Base-by-base conservation (phyloP, 2,888 invertebrate genomes). In the Drosophila eohydei region DNA sequence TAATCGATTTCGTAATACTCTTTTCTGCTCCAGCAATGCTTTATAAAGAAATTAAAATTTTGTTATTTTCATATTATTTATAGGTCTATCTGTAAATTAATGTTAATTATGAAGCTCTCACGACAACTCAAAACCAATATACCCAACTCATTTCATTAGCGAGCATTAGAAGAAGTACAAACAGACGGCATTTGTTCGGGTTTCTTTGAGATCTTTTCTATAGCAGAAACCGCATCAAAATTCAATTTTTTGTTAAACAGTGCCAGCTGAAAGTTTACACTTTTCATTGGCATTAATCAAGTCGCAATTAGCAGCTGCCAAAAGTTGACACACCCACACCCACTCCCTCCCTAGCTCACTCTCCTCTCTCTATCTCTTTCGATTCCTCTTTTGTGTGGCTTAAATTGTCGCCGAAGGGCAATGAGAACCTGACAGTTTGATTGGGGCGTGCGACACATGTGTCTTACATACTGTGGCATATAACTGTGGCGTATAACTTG, bases 221-320 rank as follows among this genome's bases (percentile, higher is more conserved):
- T 16, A 36, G 6, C 51, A 36, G 38, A 26, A 26, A 36, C 36
- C 52, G 36, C 21, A 36, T 28, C 21, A 11, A 32, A 43, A 38
- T 38, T 54, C 28, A 41, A 14, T 30, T 28, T 4, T 43, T 30
- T 38, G 28, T 30, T 21, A 21, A 43, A 56, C 55, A 43, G 41
- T 56, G 41, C 32, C 32, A 41, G 43, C 32, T 8, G 21, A 41
- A 41, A 56, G 43, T 56, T 56, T 56, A 56, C 32, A 28, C 38
- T 52, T 34, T 16, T 52, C 48, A 66, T 67, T 67, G 61, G 65
- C 63, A 32, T 64, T 78, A 56, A 56, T 56, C 56, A 56, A 56
- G 32, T 3, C 21, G 56, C 56, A 73, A 73, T 73, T 73, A 72
- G 44, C 60, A 66, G 46, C 66, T 72, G 73, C 57, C 72, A 71